Base-by-base conservation (phyloP, 2,797 vertebrate species). In the Brachyrhaphis roseni region DNA sequence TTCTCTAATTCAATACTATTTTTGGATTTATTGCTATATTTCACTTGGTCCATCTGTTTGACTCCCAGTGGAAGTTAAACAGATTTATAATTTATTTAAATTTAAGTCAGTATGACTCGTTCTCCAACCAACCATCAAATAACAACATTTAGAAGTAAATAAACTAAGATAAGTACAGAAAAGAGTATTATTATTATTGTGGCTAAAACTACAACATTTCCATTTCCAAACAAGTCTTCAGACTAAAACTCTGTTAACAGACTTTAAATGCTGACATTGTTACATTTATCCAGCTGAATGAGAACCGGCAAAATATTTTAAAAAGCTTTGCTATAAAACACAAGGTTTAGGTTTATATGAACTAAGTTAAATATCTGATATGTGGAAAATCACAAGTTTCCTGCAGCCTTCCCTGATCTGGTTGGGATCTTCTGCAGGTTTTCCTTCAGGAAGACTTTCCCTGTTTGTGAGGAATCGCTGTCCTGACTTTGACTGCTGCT, bases 391-490 rank as follows among this genome's bases (percentile, higher is more conserved):
- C 8, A 11, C 8, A 26, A 0, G 39, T 13, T 39, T 72, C 46
- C 68, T 51, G 23, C 41, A 81, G 72, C 41, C n/a, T 72, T 76
- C 34, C 41, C 41, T 41, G 34, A 59, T 59, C 51, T 2, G 39
- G 8, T 36, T 78, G 49, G 1, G 36, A 75, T 84, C 55, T 78
- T 70, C 36, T 53, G 75, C 10, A 66, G 53, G 26, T 12, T 26
- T 55, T 26, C 23, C 53, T n/a, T n/a, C n/a, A 12, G 49, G 31
- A 53, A 70, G 59, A 39, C 34, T 34, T 81, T 49, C 75, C 39
- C 59, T 46, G 36, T 45, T 3, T 53, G 84, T 23, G 15, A 79
- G 86, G 87, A 84, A 86, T 64, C 72, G 13, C 77, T 77, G 85
- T 86, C 70, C 75, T 76, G 1, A 31, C 55, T 79, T 68, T 76